Percentiles rank a stretch among this genome's conserved stretches.
Conservation (phyloP, 2,888 invertebrate species). For the Eupithecia vulgata region DNA sequence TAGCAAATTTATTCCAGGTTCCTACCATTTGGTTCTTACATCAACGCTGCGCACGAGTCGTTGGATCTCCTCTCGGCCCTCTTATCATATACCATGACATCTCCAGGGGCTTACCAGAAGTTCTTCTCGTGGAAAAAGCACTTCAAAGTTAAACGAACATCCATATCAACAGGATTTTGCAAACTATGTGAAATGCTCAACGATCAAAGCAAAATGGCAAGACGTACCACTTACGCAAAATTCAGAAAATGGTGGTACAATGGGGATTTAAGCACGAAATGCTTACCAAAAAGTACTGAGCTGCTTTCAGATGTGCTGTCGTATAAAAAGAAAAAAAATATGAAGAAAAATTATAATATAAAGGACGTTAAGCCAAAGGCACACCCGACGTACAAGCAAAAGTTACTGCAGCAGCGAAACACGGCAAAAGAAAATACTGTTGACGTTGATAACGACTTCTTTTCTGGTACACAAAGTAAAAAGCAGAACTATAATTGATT, state of each 20-base stretch:
- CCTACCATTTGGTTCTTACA: slow-evolving; percentile 68
- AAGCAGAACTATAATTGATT: background rate
- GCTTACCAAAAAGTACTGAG: slow-evolving; percentile 56
- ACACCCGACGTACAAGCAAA: background rate
- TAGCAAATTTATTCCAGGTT: slow-evolving; percentile 57
- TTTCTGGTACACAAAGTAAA: background rate
- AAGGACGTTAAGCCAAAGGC: background rate
- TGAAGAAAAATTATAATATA: slow-evolving; percentile 49
- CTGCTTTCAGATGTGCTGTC: slow-evolving; percentile 29
- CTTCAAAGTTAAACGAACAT: slow-evolving; percentile 56
- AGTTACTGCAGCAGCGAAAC: background rate
- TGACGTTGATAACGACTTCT: background rate
- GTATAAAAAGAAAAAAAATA: slow-evolving; percentile 49
- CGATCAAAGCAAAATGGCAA: slow-evolving; percentile 44
- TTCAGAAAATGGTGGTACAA: slow-evolving; percentile 72
- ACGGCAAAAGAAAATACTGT: background rate
- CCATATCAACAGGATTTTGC: slow-evolving; percentile 59
- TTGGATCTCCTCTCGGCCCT: slow-evolving; percentile 56
- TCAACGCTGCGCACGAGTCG: slow-evolving; percentile 51
- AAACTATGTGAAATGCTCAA: slow-evolving; percentile 64
- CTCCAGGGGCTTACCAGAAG: slow-evolving; percentile 53
- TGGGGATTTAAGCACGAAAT: slow-evolving; percentile 49
- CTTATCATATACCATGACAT: slow-evolving; percentile 55
- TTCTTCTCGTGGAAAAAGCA: slow-evolving; percentile 64
- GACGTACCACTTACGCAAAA: slow-evolving; percentile 47